These are phyloP conservation scores for Phasia obesa DNA, from an alignment of 2,888 invertebrate species.

Conservation along the genomic window DNA sequence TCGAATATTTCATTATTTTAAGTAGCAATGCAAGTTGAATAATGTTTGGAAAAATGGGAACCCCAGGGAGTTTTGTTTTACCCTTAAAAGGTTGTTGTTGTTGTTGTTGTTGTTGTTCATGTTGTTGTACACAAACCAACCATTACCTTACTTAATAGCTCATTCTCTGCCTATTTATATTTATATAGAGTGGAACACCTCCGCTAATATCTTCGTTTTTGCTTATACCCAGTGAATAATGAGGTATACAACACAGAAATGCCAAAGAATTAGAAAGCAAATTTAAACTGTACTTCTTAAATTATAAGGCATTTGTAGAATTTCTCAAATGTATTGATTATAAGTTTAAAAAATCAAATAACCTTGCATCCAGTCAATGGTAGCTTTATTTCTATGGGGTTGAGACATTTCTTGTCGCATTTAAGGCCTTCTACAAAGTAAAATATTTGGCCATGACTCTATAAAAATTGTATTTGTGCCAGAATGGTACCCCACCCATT, in stretches of 20 bases:
- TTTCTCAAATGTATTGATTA: too few species aligned
- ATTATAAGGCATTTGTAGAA: too few species aligned
- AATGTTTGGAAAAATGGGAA: constrained; percentile 41
- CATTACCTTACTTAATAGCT: constrained; percentile 66
- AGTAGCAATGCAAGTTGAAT: constrained; percentile 57
- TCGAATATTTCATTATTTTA: constrained; percentile 54
- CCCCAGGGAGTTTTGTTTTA: constrained; percentile 63
- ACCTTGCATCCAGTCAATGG: too few species aligned
- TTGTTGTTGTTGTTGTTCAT: constrained; percentile 17
- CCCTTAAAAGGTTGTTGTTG: constrained; percentile 63
- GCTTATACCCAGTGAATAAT: constrained; percentile 20
- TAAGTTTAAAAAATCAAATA: too few species aligned
- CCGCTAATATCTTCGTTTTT: not conserved
- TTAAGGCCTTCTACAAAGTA: too few species aligned
- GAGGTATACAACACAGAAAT: not conserved
- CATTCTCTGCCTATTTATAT: not conserved
- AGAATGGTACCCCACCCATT: too few species aligned
- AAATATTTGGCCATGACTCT: too few species aligned
- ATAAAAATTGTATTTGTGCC: too few species aligned
- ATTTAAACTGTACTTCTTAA: not conserved
- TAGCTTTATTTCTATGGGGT: too few species aligned
- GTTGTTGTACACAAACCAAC: constrained; percentile 38
- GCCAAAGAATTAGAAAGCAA: constrained; percentile 1
- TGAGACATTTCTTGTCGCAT: too few species aligned
- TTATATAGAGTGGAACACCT: not conserved